Evolutionary conservation across 2,113 vertebrate genomes (phyloP).

Genomic region (Syngnathus scovelli): DNA sequence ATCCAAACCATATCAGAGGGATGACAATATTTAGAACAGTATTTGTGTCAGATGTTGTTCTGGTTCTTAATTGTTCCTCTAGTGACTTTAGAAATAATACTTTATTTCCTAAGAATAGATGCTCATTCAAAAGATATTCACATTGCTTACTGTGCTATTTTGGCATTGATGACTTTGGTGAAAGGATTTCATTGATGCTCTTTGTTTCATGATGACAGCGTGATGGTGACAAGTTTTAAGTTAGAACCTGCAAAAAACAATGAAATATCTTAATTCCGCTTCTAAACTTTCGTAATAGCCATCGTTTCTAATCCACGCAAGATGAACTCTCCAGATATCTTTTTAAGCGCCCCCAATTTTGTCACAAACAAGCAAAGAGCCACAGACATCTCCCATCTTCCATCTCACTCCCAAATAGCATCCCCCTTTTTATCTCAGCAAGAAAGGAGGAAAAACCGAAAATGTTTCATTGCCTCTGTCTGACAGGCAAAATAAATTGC

Average conservation of each 20-base stretch:
- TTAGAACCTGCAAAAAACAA: too few relatives aligned
- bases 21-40: neutral
- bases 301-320: constrained; percentile 7
- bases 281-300: neutral
- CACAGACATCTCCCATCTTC: constrained; percentile 39
- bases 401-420: constrained; percentile 45
- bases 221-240: too few relatives aligned
- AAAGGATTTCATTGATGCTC: too few relatives aligned
- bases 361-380: constrained; percentile 31
- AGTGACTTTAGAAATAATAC: too few relatives aligned
- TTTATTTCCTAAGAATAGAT: neutral
- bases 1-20: too few relatives aligned
- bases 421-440: constrained; percentile 51
- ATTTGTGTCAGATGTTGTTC: neutral
- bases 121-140: neutral
- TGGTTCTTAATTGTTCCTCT: neutral
- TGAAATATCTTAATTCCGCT: neutral
- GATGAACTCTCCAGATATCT: neutral
- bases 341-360: neutral
- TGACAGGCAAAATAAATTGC: constrained; percentile 76
- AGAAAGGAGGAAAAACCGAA: constrained; percentile 40
- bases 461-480: constrained; percentile 60
- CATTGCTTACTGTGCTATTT: neutral
- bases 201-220: too few relatives aligned
- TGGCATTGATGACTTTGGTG: too few relatives aligned